Evolutionary conservation across 30 jellyfish, hydroid and myxozoan genomes (phyloP).

Genomic region (Rhopilema esculentum): DNA sequence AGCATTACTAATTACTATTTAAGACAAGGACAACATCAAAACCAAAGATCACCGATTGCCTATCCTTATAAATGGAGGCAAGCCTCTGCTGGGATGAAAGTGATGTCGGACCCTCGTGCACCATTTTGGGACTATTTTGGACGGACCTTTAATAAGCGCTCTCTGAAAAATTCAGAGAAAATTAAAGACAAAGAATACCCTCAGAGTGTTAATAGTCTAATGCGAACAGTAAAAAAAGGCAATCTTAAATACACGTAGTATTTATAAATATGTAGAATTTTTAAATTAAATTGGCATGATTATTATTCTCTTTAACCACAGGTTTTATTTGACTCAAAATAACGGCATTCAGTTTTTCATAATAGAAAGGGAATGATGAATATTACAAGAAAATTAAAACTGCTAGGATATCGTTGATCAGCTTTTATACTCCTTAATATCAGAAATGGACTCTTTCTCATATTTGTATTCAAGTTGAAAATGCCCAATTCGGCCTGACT

Average conservation of each 20-base stretch:
- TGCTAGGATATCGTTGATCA: background rate
- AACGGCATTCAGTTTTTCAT: background rate
- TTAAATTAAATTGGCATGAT: background rate
- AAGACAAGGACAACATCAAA: slow-evolving; percentile 33
- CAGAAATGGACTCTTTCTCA: too few relatives aligned
- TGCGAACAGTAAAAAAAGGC: slow-evolving; percentile 13
- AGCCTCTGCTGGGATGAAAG: slow-evolving; percentile 8
- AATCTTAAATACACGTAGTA: background rate
- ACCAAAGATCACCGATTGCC: slow-evolving; percentile 31
- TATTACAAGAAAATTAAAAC: background rate
- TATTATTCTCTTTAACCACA: background rate
- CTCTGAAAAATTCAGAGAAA: background rate
- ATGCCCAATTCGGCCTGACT: too few relatives aligned
- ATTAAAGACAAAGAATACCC: background rate
- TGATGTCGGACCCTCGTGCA: slow-evolving; percentile 62
- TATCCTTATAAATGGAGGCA: slow-evolving; percentile 45
- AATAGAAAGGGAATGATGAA: too few relatives aligned
- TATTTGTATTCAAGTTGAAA: too few relatives aligned
- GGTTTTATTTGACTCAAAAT: too few relatives aligned
- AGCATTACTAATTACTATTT: slow-evolving; percentile 61
- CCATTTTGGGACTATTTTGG: slow-evolving; percentile 94
- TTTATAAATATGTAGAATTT: background rate
- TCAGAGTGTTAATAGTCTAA: slow-evolving; percentile 23
- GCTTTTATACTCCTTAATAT: background rate
- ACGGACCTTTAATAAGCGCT: slow-evolving; percentile 53